Conservation (phyloP, 1,140 invertebrate genomes). For the Leptonema lineaticorne region DNA sequence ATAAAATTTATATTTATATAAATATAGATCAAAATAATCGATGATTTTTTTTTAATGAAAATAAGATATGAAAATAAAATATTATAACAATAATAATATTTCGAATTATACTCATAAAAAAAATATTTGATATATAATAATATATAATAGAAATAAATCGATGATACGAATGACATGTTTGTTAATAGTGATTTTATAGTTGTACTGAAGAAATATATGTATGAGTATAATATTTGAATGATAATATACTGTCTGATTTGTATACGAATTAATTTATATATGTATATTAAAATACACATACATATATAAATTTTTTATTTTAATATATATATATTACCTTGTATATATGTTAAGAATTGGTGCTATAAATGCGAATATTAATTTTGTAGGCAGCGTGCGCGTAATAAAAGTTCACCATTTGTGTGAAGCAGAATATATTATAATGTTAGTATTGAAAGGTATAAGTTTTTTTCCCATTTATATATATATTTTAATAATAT, state of each 20-base stretch:
- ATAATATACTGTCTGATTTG: neutral
- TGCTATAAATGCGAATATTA: slow-evolving; percentile 9
- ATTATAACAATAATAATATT: neutral
- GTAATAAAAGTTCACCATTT: neutral
- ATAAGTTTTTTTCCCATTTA: neutral
- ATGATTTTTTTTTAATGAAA: no score
- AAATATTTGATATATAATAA: slow-evolving; percentile 3
- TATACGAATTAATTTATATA: no score
- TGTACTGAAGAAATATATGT: neutral
- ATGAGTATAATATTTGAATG: neutral
- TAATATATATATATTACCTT: neutral
- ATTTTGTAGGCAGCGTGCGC: slow-evolving; percentile 10
- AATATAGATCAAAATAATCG: no score
- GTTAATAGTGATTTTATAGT: neutral
- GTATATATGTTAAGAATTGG: neutral
- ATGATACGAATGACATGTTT: slow-evolving; percentile 9
- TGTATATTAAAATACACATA: neutral
- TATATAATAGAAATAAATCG: slow-evolving; percentile 1
- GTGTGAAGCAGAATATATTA: neutral
- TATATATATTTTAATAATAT: no score
- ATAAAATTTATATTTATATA: no score
- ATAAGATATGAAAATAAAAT: neutral
- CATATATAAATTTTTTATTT: neutral
- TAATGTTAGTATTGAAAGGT: slow-evolving; percentile 9
- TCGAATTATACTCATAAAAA: no score